Conservation (phyloP, 2,113 vertebrate genomes). For the Chinchilla lanigera region DNA sequence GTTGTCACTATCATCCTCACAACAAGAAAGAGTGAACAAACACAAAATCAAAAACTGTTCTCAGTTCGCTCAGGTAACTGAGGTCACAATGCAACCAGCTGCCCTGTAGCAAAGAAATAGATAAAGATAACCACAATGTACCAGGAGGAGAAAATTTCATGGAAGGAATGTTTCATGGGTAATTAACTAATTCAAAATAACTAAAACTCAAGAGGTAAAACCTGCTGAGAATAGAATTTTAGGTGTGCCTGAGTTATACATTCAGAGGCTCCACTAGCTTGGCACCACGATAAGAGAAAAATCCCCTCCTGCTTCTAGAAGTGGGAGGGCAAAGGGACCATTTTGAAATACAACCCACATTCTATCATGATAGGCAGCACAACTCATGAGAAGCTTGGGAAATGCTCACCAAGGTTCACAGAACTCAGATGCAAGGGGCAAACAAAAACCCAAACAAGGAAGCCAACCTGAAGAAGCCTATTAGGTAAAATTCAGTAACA, state of each 20-base stretch:
- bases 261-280: not conserved
- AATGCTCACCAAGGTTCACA: not conserved
- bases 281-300: not conserved
- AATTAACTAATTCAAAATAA: not conserved
- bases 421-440: not conserved
- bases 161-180: not conserved
- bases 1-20: not conserved
- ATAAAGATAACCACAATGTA: not conserved
- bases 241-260: not conserved
- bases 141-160: not conserved
- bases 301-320: not conserved
- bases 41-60: not conserved
- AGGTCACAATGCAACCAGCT: not conserved
- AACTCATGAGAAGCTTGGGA: not conserved
- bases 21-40: not conserved
- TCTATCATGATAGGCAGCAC: not conserved
- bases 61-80: not conserved
- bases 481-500: not conserved
- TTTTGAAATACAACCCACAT: not conserved
- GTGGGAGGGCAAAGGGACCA: not conserved
- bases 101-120: not conserved
- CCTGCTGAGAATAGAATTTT: not conserved
- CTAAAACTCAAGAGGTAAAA: not conserved
- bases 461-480: not conserved
- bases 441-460: not conserved